phyloP scores from a whole-genome alignment of 2,113 vertebrate genomes.

The Mormyrus iriodes region DNA sequence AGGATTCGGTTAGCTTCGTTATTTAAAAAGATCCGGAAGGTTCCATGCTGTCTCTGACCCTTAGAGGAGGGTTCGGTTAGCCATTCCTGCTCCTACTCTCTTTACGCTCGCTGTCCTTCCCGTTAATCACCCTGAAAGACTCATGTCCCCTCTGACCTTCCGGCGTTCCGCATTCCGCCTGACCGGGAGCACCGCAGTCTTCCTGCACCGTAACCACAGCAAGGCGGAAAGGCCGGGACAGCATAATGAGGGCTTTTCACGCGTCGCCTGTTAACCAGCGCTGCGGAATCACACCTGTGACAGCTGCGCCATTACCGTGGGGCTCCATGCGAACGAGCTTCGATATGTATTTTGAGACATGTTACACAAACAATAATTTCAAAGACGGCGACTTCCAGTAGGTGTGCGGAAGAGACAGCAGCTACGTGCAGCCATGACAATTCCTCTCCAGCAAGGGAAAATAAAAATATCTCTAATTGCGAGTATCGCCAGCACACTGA shows the following conservation, averaged over 20 bases:
- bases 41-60: neutral
- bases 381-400: neutral
- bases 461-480: neutral
- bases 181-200: neutral
- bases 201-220: neutral
- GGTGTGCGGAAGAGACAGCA: neutral
- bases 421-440: neutral
- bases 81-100: neutral
- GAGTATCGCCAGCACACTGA: neutral
- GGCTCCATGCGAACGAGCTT: neutral
- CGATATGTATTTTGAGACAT: neutral
- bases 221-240: conserved; percentile 1
- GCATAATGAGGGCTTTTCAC: neutral
- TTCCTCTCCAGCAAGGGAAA: neutral
- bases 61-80: neutral
- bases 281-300: neutral
- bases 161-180: neutral
- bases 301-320: neutral
- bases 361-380: conserved; percentile 7
- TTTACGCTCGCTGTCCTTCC: neutral
- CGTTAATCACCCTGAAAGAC: neutral
- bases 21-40: neutral
- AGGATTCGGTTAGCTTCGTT: neutral
- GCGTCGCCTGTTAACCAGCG: neutral
- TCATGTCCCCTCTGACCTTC: neutral